These are phyloP conservation scores for Drosophila eohydei DNA, from an alignment of 2,888 invertebrate species.

Conservation along the genomic window DNA sequence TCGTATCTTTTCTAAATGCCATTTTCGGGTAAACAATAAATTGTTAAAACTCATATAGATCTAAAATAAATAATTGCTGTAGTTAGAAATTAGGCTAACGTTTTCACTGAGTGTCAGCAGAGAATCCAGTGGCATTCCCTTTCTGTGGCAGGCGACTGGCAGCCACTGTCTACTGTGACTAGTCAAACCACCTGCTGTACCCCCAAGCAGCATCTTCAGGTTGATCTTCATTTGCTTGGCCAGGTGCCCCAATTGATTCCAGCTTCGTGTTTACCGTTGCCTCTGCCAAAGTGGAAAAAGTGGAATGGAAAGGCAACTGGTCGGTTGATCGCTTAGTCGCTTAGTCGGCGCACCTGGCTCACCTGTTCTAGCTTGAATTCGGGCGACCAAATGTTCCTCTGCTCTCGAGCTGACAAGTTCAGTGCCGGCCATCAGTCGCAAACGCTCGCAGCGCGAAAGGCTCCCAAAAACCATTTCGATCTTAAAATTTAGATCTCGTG, in stretches of 20 bases:
- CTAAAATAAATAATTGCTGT: not conserved
- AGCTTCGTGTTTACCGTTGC: conserved; percentile 60
- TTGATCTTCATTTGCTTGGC: conserved; percentile 12
- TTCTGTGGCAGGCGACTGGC: conserved; percentile 21
- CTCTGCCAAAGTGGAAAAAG: conserved; percentile 67
- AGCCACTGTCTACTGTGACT: too few species aligned
- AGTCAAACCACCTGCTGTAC: conserved; percentile 3
- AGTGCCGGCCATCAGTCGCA: conserved; percentile 31
- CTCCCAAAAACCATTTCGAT: not conserved
- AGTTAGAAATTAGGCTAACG: not conserved
- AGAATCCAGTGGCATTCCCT: conserved; percentile 26
- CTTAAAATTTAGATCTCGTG: not conserved
- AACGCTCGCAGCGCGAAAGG: not conserved
- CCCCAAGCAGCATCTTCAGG: conserved; percentile 26
- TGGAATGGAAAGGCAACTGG: conserved; percentile 74
- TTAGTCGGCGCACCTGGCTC: conserved; percentile 8
- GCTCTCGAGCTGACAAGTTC: conserved; percentile 72
- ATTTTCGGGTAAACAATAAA: too few species aligned
- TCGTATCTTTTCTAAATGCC: too few species aligned
- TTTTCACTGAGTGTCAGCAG: conserved; percentile 14
- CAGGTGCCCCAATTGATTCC: conserved; percentile 49
- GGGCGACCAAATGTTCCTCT: conserved; percentile 71
- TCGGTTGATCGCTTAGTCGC: conserved; percentile 9
- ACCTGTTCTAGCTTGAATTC: conserved; percentile 32
- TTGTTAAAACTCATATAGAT: not conserved